phyloP scores from a whole-genome alignment of 2,113 vertebrate species.

The Puntigrus tetrazona region DNA sequence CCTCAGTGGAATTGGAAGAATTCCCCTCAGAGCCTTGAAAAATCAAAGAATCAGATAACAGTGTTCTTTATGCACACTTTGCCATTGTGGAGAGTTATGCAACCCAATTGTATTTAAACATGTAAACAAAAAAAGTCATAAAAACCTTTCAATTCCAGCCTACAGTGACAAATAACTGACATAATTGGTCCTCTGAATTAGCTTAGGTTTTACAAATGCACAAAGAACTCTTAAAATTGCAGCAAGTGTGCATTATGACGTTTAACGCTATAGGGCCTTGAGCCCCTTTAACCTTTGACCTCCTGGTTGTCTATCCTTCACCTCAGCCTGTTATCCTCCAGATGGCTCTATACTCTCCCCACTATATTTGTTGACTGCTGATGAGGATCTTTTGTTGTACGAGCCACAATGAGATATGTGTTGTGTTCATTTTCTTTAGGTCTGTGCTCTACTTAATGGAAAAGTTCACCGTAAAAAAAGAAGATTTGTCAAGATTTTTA shows the following conservation, averaged over 20 bases:
- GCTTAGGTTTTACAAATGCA: not conserved
- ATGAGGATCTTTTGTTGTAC: not conserved
- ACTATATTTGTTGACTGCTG: not conserved
- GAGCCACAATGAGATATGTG: not conserved
- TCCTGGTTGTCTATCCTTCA: not conserved
- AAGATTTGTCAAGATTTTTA: too few relatives aligned
- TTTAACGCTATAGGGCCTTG: not conserved
- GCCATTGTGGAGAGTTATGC: slow-evolving; percentile 50
- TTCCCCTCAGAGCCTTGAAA: slow-evolving; percentile 38
- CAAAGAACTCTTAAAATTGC: not conserved
- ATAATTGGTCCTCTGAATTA: not conserved
- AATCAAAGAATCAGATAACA: slow-evolving; percentile 59
- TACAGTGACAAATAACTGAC: not conserved
- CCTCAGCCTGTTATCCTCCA: slow-evolving; percentile 2
- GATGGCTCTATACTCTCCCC: not conserved
- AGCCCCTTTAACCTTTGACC: slow-evolving; percentile 21
- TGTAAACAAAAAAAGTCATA: not conserved
- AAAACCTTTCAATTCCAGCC: slow-evolving; percentile 30
- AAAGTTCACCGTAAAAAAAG: not conserved
- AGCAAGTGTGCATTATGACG: not conserved
- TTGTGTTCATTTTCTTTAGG: not conserved
- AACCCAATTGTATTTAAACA: slow-evolving; percentile 38
- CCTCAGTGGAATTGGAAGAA: slow-evolving; percentile 53
- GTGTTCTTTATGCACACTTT: slow-evolving; percentile 53
- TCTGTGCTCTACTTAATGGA: not conserved